Conservation (phyloP, 2,113 vertebrate genomes). For the Sinocyclocheilus anophthalmus region DNA sequence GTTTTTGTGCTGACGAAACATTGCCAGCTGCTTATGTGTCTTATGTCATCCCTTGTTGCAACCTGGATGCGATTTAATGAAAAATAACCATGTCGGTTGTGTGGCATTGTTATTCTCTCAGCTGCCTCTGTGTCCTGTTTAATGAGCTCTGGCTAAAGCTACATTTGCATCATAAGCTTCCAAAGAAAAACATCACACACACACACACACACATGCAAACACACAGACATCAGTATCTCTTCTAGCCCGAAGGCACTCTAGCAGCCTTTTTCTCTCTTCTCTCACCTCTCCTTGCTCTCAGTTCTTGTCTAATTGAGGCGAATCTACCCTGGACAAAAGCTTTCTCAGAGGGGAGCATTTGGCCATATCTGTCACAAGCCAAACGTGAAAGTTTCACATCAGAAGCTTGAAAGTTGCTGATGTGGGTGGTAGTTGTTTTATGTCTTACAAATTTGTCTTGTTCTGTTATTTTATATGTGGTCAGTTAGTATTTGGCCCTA, state of each 20-base stretch:
- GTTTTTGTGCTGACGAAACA: not conserved
- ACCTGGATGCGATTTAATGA: not conserved
- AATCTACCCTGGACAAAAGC: conserved; percentile 11
- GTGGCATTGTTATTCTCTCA: not conserved
- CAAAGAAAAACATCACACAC: conserved; percentile 2
- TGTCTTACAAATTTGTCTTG: not conserved
- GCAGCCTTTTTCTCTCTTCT: conserved; percentile 21
- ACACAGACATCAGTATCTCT: not conserved
- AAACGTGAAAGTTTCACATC: not conserved
- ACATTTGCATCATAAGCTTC: conserved; percentile 19
- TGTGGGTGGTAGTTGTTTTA: not conserved
- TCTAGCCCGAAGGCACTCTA: not conserved
- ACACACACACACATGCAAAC: not conserved
- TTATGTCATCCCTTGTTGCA: not conserved
- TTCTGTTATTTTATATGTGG: not conserved
- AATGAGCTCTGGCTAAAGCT: conserved; percentile 22
- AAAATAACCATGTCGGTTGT: conserved; percentile 20
- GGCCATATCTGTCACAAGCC: not conserved
- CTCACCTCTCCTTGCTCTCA: not conserved
- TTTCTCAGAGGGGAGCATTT: not conserved
- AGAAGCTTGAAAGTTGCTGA: not conserved
- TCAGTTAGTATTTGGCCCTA: not conserved
- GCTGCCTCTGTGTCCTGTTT: conserved; percentile 2
- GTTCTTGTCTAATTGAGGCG: conserved; percentile 8
- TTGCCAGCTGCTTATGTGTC: not conserved